Percentiles rank a stretch among this genome's conserved stretches.
These are phyloP conservation scores for Neolamprologus toae DNA, from an alignment of 2,113 vertebrate species.

Conservation along the genomic window DNA sequence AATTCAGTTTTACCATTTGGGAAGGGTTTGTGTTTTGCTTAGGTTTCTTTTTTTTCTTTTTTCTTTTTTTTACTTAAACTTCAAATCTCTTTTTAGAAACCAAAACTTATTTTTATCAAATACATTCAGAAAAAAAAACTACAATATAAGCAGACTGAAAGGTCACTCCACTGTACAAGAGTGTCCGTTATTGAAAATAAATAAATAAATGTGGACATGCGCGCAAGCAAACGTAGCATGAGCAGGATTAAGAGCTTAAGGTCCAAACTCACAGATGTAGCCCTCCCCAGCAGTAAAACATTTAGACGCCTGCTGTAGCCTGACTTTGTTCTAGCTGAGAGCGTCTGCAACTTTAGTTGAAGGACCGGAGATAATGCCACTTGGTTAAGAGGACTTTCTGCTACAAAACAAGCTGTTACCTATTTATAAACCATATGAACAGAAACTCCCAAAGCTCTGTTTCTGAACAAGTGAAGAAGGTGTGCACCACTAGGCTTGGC, in stretches of 20 bases:
- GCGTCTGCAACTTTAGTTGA: background rate
- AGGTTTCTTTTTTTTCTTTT: background rate
- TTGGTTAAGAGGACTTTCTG: background rate
- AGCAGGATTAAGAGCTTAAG: conserved; percentile 16
- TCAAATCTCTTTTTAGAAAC: background rate
- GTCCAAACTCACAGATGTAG: background rate
- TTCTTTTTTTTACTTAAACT: fast-evolving
- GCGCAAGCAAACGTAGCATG: background rate
- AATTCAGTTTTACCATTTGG: background rate
- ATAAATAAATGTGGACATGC: background rate
- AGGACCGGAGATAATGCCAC: background rate
- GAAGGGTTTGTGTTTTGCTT: background rate
- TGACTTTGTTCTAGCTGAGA: background rate
- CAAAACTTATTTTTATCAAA: background rate
- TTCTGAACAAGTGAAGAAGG: background rate
- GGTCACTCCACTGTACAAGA: background rate
- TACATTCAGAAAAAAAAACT: background rate
- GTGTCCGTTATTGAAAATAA: background rate
- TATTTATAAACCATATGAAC: background rate
- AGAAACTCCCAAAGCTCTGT: background rate
- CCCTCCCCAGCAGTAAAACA: background rate
- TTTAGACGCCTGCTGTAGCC: background rate
- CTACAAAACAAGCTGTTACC: background rate
- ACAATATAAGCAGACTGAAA: background rate
- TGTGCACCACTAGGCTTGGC: background rate